Percentiles rank a stretch among this genome's conserved stretches.
These are phyloP conservation scores for Nylanderia fulva DNA, from an alignment of 1,140 invertebrate species.

Conservation along the genomic window DNA sequence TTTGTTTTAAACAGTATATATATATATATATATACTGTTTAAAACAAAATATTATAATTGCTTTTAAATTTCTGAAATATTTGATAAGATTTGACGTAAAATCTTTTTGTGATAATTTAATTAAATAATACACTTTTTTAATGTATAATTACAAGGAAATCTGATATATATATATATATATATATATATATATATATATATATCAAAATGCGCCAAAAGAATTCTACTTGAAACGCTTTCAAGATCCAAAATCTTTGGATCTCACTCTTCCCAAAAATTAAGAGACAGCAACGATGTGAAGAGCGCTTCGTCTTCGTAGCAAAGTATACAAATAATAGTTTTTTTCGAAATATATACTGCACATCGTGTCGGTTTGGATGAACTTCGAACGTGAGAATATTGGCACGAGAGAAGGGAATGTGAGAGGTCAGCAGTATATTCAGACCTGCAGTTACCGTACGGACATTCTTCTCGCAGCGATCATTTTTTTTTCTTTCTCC, in stretches of 20 bases:
- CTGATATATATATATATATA: too few species aligned
- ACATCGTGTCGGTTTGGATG: conserved; percentile 32
- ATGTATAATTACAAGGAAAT: too few species aligned
- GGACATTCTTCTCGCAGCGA: conserved; percentile 65
- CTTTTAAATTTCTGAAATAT: not conserved
- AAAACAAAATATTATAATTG: not conserved
- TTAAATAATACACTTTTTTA: too few species aligned
- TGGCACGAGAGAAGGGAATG: not conserved
- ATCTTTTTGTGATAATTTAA: not conserved
- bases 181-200: too few species aligned
- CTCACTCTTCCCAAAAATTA: conserved; percentile 34
- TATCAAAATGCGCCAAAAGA: not conserved
- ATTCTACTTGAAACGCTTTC: not conserved
- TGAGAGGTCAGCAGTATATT: conserved; percentile 64
- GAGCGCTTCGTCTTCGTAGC: not conserved
- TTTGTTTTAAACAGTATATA: not conserved
- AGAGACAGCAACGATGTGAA: not conserved
- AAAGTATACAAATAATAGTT: conserved; percentile 64
- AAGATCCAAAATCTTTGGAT: not conserved
- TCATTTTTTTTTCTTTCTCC: conserved; percentile 51
- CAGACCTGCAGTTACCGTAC: conserved; percentile 58
- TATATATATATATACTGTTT: too few species aligned
- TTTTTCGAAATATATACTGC: conserved; percentile 33
- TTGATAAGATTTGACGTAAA: too few species aligned
- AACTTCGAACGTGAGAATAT: conserved; percentile 62